Base-by-base conservation (phyloP, 2,888 invertebrate genomes). In the Ichneumoninae sp. region DNA sequence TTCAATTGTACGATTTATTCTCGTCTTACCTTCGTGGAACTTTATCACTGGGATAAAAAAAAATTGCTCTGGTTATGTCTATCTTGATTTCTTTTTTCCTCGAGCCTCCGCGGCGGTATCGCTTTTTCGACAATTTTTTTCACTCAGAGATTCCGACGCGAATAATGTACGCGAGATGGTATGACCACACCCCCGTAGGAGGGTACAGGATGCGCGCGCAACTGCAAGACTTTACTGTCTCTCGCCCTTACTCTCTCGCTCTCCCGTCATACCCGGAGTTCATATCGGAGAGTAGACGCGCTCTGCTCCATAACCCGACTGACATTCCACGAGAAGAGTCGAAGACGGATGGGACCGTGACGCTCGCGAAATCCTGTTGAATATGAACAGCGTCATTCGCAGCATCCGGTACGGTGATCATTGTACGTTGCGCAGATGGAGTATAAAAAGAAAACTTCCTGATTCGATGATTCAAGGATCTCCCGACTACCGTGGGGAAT, bases 111-210 rank as follows among this genome's bases (percentile, higher is more conserved):
- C 74, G 36, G 78, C 57, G 47, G 26, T 57, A 44, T 69, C 33
- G 80, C 86, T 72, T 86, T 83, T 84, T 74, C 71, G 75, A 50
- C 65, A 85, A 80, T 69, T 84, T 86, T 62, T 71, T 82, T 83
- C 69, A 65, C 75, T 72, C 84, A 83, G 85, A 82, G 83, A 85
- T 82, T 85, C 75, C 82, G 79, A 66, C 60, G 82, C 77, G 60
- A 65, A 60, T 47, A 16, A 68, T 57, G 65, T 47, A 62, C 52
- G 10, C 33, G 82, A 84, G 86, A 74, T 84, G 88, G 85, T 84
- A 79, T 89, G 88, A 90, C 90, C 90, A 91, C 90, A 91, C 91
- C 90, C 89, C 88, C 85, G 88, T 80, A 89, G 90, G 90, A 87
- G 89, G 90, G 83, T 83, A 89, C 86, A 36, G 33, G 66, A 79